phyloP scores from a whole-genome alignment of 2,888 invertebrate species.

The Acleris cristana region DNA sequence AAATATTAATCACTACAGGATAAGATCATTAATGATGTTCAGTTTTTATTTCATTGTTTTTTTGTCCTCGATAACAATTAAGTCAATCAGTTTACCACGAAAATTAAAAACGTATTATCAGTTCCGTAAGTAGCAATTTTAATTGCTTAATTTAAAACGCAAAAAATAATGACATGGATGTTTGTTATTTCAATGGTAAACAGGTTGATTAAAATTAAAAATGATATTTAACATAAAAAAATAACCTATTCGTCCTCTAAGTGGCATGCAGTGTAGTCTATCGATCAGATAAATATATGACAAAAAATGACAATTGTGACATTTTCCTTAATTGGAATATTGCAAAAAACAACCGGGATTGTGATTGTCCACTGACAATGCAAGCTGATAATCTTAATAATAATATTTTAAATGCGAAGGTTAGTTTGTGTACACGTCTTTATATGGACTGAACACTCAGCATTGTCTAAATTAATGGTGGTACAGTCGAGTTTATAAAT shows the following conservation, averaged over 20 bases:
- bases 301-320: slow-evolving; percentile 21
- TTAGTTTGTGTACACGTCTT: background rate
- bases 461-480: too few relatives aligned
- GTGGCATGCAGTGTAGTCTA: background rate
- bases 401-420: slow-evolving; percentile 4
- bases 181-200: slow-evolving; percentile 9
- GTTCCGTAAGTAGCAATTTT: slow-evolving; percentile 2
- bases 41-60: background rate
- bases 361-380: background rate
- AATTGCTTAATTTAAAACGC: background rate
- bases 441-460: too few relatives aligned
- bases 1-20: slow-evolving; percentile 1
- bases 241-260: slow-evolving; percentile 24
- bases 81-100: background rate
- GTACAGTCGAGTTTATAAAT: too few relatives aligned
- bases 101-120: background rate
- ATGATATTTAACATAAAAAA: slow-evolving; percentile 3
- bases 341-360: slow-evolving; percentile 4
- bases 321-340: slow-evolving; percentile 9
- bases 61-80: background rate
- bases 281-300: slow-evolving; percentile 6
- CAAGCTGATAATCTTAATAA: background rate
- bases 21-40: slow-evolving; percentile 5
- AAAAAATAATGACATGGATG: slow-evolving; percentile 9
- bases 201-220: background rate